phyloP scores from a whole-genome alignment of 2,888 invertebrate genomes.

The Apotomis turbidana region DNA sequence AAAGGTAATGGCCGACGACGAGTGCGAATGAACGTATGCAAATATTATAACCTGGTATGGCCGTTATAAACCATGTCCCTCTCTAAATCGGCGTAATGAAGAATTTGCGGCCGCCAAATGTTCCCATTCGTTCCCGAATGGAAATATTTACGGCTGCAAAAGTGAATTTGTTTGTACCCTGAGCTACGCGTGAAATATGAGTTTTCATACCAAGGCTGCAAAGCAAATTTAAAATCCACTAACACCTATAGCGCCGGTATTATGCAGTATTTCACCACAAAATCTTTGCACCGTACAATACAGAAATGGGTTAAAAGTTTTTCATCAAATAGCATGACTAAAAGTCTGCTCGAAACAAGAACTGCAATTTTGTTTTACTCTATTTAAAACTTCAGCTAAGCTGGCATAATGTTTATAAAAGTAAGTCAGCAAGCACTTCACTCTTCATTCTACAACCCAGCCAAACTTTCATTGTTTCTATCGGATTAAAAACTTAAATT shows the following conservation, averaged over 20 bases:
- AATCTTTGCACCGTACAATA: neutral
- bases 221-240: slow-evolving; percentile 9
- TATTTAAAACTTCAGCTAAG: slow-evolving; percentile 4
- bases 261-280: neutral
- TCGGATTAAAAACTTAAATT: slow-evolving; percentile 8
- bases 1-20: slow-evolving; percentile 82
- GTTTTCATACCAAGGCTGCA: slow-evolving; percentile 40
- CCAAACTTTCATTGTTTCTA: slow-evolving; percentile 3
- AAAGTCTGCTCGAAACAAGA: neutral
- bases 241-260: neutral
- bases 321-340: neutral
- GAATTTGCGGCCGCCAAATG: slow-evolving; percentile 62
- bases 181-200: slow-evolving; percentile 56
- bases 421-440: neutral
- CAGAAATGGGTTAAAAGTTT: slow-evolving; percentile 3
- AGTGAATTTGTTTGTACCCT: slow-evolving; percentile 65
- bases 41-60: slow-evolving; percentile 81
- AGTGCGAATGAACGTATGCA: slow-evolving; percentile 82
- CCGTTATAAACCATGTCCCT: slow-evolving; percentile 68
- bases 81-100: slow-evolving; percentile 68
- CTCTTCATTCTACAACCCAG: neutral
- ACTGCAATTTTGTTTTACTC: neutral
- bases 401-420: slow-evolving; percentile 4
- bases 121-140: slow-evolving; percentile 51
- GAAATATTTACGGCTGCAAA: slow-evolving; percentile 55